Percentiles rank a stretch among this genome's conserved stretches.
phyloP scores from a whole-genome alignment of 1,140 invertebrate genomes.

The Lordiphosa clarofinis region DNA sequence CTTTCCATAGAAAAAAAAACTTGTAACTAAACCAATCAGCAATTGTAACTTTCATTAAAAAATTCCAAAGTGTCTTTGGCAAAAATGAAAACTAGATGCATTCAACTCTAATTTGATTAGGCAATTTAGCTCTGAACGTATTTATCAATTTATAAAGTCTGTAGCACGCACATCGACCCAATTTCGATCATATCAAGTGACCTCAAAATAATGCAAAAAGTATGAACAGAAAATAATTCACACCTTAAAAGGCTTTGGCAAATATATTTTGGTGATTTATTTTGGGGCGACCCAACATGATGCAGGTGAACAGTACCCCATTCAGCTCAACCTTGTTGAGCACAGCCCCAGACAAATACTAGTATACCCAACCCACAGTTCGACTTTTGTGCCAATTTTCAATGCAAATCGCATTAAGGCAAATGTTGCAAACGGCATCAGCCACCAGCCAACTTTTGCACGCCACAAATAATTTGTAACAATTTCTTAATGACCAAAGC shows the following conservation, averaged over 20 bases:
- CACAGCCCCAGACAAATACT: constrained; percentile 25
- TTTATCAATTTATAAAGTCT: constrained; percentile 1
- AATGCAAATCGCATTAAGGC: constrained; percentile 57
- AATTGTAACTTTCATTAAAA: constrained; percentile 41
- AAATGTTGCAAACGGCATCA: constrained; percentile 51
- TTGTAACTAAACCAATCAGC: constrained; percentile 13
- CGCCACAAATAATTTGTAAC: constrained; percentile 52
- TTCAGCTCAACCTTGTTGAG: constrained; percentile 33
- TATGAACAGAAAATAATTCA: constrained; percentile 30
- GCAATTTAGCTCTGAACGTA: constrained; percentile 17
- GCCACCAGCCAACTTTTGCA: constrained; percentile 21
- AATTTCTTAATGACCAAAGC: constrained; percentile 47
- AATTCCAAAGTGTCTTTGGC: constrained; percentile 35
- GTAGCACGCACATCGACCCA: constrained; percentile 13
- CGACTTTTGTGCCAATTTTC: constrained; percentile 55
- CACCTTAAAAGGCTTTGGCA: constrained; percentile 38
- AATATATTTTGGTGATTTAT: constrained; percentile 4
- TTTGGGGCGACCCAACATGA: constrained; percentile 11
- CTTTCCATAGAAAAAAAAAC: constrained; percentile 39
- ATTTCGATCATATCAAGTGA: constrained; percentile 34
- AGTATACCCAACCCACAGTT: background rate
- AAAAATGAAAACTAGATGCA: constrained; percentile 4
- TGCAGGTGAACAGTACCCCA: constrained; percentile 35
- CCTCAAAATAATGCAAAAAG: constrained; percentile 24
- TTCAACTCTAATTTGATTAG: constrained; percentile 3